Conservation (phyloP, 1,140 invertebrate species). For the Mamestra configurata region DNA sequence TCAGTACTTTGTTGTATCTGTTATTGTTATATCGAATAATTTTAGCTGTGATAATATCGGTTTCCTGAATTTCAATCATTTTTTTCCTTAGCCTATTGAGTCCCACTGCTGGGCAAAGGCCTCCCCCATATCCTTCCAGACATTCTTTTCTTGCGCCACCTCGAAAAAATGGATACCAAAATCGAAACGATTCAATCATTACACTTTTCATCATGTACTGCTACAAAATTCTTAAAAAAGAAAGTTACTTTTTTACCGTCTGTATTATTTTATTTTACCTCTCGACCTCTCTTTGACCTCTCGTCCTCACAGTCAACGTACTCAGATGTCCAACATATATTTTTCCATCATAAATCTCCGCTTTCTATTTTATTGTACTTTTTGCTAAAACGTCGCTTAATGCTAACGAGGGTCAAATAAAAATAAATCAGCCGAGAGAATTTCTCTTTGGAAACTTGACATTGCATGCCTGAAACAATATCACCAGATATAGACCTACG, state of each 20-base stretch:
- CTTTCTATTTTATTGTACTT: constrained; percentile 1
- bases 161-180: too few species aligned
- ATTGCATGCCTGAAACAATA: constrained; percentile 12
- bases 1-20: not conserved
- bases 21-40: not conserved
- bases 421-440: constrained; percentile 11
- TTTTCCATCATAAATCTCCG: constrained; percentile 35
- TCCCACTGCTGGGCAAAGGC: too few species aligned
- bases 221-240: not conserved
- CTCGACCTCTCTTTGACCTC: not conserved
- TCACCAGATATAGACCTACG: not conserved
- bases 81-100: too few species aligned
- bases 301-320: constrained; percentile 27
- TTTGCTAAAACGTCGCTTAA: constrained; percentile 29
- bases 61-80: too few species aligned
- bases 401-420: constrained; percentile 26
- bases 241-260: not conserved
- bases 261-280: constrained; percentile 1
- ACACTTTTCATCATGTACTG: not conserved
- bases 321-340: constrained; percentile 28
- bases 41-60: too few species aligned
- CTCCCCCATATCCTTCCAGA: too few species aligned
- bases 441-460: not conserved
- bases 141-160: too few species aligned
- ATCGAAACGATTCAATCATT: too few species aligned